Conservation (phyloP, 2,797 vertebrate genomes). For the Crossoptilon crossoptilon region DNA sequence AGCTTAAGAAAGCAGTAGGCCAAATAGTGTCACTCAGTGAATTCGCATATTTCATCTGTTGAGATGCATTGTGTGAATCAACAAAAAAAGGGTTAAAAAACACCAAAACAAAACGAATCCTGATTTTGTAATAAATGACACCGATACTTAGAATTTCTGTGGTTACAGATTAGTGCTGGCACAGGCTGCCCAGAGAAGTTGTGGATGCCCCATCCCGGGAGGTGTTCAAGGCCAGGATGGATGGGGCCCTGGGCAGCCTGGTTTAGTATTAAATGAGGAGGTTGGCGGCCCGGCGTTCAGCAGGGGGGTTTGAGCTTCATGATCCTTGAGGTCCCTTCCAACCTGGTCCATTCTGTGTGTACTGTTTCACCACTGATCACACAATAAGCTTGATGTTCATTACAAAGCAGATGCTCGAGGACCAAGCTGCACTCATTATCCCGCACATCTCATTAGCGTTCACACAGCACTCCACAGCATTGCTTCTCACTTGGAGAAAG, state of each 20-base stretch:
- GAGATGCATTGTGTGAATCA: not conserved
- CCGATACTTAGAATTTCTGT: not conserved
- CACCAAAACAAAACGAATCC: not conserved
- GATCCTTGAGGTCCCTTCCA: too few species aligned
- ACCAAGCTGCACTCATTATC: not conserved
- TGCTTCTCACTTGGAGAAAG: not conserved
- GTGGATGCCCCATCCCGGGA: too few species aligned
- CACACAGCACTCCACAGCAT: not conserved
- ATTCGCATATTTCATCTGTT: not conserved
- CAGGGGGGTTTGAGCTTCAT: too few species aligned
- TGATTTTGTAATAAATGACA: not conserved
- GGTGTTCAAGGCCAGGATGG: too few species aligned
- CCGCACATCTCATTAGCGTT: not conserved
- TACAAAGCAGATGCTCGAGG: not conserved
- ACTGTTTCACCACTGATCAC: not conserved
- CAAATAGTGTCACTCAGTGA: not conserved
- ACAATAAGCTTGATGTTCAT: not conserved
- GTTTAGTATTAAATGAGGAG: too few species aligned
- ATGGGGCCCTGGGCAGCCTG: too few species aligned
- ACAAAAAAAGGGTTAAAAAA: fast-evolving
- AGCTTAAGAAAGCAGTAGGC: not conserved
- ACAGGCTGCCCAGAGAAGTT: too few species aligned
- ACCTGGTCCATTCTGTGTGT: not conserved
- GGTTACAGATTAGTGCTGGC: not conserved
- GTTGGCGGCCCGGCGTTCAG: too few species aligned